Conservation (phyloP, 2,113 vertebrate species). For the Sciurus niger region DNA sequence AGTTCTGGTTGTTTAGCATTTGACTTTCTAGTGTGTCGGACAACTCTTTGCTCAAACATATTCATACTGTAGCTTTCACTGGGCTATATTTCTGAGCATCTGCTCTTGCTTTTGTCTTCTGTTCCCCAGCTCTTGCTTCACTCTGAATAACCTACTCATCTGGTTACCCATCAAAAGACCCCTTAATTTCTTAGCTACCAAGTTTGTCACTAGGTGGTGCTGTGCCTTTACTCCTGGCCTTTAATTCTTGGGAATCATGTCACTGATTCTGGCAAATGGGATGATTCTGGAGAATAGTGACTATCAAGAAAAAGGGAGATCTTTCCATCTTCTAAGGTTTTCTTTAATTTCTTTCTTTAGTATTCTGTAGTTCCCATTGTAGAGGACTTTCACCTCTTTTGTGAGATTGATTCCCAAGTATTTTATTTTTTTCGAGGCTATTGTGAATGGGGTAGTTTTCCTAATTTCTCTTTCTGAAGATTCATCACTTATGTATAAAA, state of each 20-base stretch:
- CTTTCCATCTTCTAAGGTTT: too few relatives aligned
- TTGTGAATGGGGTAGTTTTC: too few relatives aligned
- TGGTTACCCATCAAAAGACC: background rate
- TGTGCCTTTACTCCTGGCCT: conserved; percentile 36
- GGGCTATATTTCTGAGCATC: background rate
- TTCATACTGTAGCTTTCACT: background rate
- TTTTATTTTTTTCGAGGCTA: too few relatives aligned
- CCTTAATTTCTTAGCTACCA: conserved; percentile 9
- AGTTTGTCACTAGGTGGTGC: conserved; percentile 49
- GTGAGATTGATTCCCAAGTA: too few relatives aligned
- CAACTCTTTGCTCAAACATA: background rate
- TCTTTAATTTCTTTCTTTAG: too few relatives aligned
- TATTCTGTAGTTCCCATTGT: too few relatives aligned
- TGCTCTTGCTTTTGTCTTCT: background rate
- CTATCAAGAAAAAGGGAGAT: background rate
- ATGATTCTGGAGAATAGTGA: background rate
- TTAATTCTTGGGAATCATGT: conserved; percentile 18
- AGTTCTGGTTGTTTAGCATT: conserved; percentile 16
- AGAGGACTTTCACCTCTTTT: too few relatives aligned
- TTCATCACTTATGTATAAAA: too few relatives aligned
- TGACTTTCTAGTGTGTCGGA: background rate
- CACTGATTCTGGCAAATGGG: conserved; percentile 52
- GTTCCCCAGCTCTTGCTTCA: background rate
- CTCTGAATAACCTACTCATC: background rate
- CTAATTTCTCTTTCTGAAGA: too few relatives aligned